These are phyloP conservation scores for Daubentonia madagascariensis DNA, from an alignment of 2,113 vertebrate species.

Conservation along the genomic window DNA sequence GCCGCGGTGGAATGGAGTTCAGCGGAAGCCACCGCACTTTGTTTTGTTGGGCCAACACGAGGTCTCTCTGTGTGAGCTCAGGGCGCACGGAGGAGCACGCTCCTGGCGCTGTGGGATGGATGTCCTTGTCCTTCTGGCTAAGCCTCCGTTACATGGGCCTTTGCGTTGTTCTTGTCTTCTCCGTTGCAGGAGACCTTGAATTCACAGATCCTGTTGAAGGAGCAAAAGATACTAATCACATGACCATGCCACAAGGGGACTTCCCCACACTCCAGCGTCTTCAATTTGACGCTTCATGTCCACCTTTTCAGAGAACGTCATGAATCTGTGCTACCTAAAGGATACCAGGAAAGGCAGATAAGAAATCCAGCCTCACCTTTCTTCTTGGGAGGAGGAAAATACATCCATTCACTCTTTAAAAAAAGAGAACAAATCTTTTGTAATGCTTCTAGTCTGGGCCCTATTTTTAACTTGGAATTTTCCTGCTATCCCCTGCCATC, in stretches of 20 bases:
- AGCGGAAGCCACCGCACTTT: background rate
- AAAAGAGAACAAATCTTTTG: background rate
- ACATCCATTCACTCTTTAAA: background rate
- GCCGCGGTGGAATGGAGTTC: slow-evolving; percentile 46
- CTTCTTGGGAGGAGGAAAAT: background rate
- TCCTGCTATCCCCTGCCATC: background rate
- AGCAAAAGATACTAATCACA: background rate
- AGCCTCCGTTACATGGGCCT: background rate
- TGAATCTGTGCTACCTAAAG: accelerated
- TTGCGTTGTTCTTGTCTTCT: background rate
- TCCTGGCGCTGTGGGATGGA: background rate
- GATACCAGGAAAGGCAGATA: background rate
- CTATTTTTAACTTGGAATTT: background rate
- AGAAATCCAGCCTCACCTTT: slow-evolving; percentile 1
- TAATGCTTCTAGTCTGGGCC: background rate
- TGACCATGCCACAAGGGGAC: accelerated
- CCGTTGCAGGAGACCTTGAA: background rate
- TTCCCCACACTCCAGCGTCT: accelerated
- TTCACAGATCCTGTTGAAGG: background rate
- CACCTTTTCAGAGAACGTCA: accelerated
- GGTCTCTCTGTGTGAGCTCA: background rate
- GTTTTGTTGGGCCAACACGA: background rate
- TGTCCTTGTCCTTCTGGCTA: background rate
- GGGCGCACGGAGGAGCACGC: background rate
- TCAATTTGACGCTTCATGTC: accelerated